These are phyloP conservation scores for Sardina pilchardus DNA, from an alignment of 2,113 vertebrate genomes.

Conservation along the genomic window DNA sequence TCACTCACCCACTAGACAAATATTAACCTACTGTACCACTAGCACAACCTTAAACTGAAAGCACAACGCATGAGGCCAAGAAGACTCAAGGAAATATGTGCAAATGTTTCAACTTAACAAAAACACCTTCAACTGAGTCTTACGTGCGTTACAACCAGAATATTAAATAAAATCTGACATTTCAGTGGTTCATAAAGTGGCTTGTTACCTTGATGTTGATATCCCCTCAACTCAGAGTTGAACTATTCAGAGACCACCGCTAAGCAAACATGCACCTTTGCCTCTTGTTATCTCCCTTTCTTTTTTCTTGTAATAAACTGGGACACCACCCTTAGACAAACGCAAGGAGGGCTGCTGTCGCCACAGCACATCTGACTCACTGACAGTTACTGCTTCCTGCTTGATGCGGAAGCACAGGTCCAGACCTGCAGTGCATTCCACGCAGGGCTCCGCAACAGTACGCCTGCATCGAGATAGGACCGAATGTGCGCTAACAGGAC, in stretches of 20 bases:
- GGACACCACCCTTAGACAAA: constrained; percentile 25
- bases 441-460: not conserved
- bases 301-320: not conserved
- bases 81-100: not conserved
- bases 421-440: constrained; percentile 71
- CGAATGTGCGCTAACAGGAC: not conserved
- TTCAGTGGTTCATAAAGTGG: not conserved
- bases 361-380: constrained; percentile 47
- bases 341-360: constrained; percentile 48
- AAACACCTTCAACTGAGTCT: not conserved
- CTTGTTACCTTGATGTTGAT: not conserved
- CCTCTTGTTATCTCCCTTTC: not conserved
- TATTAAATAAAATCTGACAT: not conserved
- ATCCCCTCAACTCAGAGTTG: not conserved
- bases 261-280: not conserved
- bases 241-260: not conserved
- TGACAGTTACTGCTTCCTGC: constrained; percentile 65
- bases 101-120: not conserved
- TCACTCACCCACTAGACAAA: not conserved
- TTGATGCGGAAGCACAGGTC: constrained; percentile 75
- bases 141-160: not conserved
- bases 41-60: not conserved
- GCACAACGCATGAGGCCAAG: not conserved
- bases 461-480: too few relatives aligned
- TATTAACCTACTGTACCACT: not conserved